phyloP scores from a whole-genome alignment of 2,888 invertebrate species.

The Trachelus iudaicus region DNA sequence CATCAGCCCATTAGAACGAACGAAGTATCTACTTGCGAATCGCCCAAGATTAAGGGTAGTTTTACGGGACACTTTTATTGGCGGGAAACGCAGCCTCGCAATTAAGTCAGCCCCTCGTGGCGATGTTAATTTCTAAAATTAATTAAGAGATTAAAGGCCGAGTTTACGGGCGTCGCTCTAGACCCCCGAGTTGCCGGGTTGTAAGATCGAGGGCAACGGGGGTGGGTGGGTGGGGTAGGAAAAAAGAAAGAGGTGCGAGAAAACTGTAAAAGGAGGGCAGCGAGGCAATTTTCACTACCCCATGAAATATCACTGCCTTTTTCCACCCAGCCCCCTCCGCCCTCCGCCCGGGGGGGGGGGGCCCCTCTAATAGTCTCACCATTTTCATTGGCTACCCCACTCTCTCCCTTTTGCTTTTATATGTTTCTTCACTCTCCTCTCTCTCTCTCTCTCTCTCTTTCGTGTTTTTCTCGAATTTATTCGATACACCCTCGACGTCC shows the following conservation, averaged over 20 bases:
- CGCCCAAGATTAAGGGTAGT: slow-evolving; percentile 21
- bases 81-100: slow-evolving; percentile 42
- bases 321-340: too few relatives aligned
- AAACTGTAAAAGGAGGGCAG: slow-evolving; percentile 15
- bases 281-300: slow-evolving; percentile 21
- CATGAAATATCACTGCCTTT: slow-evolving; percentile 23
- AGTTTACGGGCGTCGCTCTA: slow-evolving; percentile 26
- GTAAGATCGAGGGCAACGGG: background rate
- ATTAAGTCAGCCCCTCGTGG: slow-evolving; percentile 44
- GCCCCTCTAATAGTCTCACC: background rate
- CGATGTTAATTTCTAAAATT: slow-evolving; percentile 56
- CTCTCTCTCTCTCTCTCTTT: too few relatives aligned
- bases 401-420: too few relatives aligned
- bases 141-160: slow-evolving; percentile 49
- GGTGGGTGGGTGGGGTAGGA: background rate
- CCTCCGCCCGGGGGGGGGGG: too few relatives aligned
- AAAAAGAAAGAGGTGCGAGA: slow-evolving; percentile 7
- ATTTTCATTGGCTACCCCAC: background rate
- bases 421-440: background rate
- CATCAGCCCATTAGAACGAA: background rate
- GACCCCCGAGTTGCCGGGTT: background rate
- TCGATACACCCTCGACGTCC: background rate
- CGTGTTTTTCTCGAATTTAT: background rate
- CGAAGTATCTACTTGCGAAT: background rate
- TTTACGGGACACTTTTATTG: slow-evolving; percentile 45